Evolutionary conservation across 2,797 vertebrate species (phyloP), one percentile per base, ranked within the genome.

Genomic region (Sparidentex hasta): DNA sequence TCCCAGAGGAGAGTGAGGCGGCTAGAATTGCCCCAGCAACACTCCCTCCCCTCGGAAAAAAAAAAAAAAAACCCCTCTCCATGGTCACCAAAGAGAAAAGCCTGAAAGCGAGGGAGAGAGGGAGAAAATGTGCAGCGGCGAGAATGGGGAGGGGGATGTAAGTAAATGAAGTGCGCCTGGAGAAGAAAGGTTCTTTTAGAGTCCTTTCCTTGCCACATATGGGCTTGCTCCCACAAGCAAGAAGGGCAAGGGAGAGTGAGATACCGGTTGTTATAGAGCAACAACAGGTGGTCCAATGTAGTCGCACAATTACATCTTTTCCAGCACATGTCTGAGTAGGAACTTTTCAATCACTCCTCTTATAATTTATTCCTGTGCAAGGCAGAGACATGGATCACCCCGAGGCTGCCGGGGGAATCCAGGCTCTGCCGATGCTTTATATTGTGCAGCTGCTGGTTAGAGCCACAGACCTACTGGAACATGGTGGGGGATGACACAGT

Each of bases 141-240:
- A 86, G 84, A 90, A 90, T 83, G 84, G 74, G 74, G 84, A 72
- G 85, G 83, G 85, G 88, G 86, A 29, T 78, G 87, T 80, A 83
- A 90, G 90, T 90, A 89, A 94, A 94, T 94, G 91, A 91, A 91
- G 83, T 89, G 89, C 51, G 86, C 80, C 84, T 77, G 71, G 76
- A 85, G 89, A 93, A 95, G 90, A 95, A 95, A 94, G 90, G 84
- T 81, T 86, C 88, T 91, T 88, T 95, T 88, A 90, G 81, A 91
- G 80, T 86, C 80, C 76, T 84, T 87, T 91, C 85, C 87, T 78
- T 63, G 56, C 81, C 88, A 91, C 93, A 95, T 94, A 93, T 93
- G 94, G 93, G 82, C 87, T 86, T 11, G 82, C 83, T 95, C 94
- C 91, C 94, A 94, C 90, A 79, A 85, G 87, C 82, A 79, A 77